Evolutionary conservation across 1,140 invertebrate species (phyloP), one percentile per base, ranked within the genome.

Genomic region (Hesperophylax magnus): DNA sequence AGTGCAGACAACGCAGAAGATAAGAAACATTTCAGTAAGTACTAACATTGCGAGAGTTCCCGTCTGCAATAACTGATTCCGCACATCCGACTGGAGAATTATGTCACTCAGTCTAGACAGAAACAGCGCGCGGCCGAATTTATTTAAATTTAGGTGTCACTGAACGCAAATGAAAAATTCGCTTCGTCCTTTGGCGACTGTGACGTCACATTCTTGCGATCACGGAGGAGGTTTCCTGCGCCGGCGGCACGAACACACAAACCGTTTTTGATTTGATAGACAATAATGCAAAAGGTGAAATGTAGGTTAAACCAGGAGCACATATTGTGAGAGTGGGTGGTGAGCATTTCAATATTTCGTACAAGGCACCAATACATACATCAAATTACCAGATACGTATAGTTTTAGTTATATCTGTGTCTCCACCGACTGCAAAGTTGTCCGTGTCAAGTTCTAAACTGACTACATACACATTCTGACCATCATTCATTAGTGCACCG

Each of bases 81-180:
- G 54, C 58, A 56, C 80, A 71, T 76, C 76, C 80, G 80, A 56
- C 67, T 78, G 77, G 72, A 78, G 63, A 82, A 82, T 82, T 82
- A 79, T 79, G 81, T 79, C 81, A 82, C 24, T 71, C 77, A 34
- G 81, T 82, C 81, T 82, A 79, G 81, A 82, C 81, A 74, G 77
- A 22, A 56, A 47, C 63, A 63, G 47, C 24, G 47, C 58, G 77
- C 63, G 24, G 77, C 74, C 77, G 81, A 82, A 77, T 82, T 79
- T 82, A 77, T 82, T 79, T 82, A 82, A 79, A 82, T 82, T 79
- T 82, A 79, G 75, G 72, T 69, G 63, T 82, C 77, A 78, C 77
- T 75, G 77, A 31, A 34, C 9, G 39, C 71, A 31, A 74, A 56
- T 31, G 72, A 24, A 76, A 76, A 76, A 76, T 60, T 76, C 34